Conservation (phyloP, 2,797 vertebrate species). For the Erithacus rubecula region DNA sequence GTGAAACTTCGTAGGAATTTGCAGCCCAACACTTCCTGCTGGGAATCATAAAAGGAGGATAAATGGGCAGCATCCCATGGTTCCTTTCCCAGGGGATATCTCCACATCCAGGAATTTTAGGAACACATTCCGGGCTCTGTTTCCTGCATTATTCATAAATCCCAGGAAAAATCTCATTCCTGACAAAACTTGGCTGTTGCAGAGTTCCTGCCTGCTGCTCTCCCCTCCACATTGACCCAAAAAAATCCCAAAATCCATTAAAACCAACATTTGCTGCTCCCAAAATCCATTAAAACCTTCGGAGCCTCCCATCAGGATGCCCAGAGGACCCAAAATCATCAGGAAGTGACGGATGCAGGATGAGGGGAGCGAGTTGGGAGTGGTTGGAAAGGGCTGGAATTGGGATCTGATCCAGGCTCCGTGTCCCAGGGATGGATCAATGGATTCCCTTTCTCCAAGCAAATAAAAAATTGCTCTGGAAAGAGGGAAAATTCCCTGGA, state of each 20-base stretch:
- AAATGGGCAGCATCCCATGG: accelerated
- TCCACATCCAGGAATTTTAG: background rate
- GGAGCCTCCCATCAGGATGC: accelerated
- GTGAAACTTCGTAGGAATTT: background rate
- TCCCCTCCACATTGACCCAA: accelerated
- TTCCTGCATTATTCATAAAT: background rate
- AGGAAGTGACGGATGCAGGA: background rate
- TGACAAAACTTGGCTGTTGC: background rate
- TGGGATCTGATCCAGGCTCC: accelerated
- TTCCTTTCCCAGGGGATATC: accelerated
- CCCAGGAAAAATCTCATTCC: background rate
- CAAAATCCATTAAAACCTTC: background rate
- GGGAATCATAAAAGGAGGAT: too few relatives aligned
- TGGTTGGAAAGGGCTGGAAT: accelerated
- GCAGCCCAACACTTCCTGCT: too few relatives aligned
- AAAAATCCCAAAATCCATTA: background rate
- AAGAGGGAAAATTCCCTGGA: background rate
- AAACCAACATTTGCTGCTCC: background rate
- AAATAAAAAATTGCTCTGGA: background rate
- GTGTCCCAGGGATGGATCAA: accelerated
- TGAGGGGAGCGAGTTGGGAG: background rate
- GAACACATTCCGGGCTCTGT: background rate
- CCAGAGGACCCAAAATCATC: accelerated
- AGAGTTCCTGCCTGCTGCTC: accelerated
- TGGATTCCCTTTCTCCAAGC: background rate